Evolutionary conservation across 2,797 vertebrate species (phyloP), one percentile per base, ranked within the genome.

Genomic region (Pipistrellus nathusii): DNA sequence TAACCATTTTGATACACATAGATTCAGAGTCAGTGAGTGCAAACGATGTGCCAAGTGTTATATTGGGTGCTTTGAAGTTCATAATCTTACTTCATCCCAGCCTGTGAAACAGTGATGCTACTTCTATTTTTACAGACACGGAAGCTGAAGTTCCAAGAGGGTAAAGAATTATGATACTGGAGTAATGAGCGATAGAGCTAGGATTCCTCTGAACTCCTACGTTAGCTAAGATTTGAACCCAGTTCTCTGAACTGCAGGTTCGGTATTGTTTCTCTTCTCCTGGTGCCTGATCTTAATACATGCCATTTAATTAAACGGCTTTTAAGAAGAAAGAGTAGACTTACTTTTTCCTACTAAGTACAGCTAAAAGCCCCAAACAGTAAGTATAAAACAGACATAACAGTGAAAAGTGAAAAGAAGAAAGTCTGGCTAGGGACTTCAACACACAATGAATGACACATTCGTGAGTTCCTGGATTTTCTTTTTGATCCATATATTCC

Each of bases 381-480:
- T 82, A 48, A 85, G n/a, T 93, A 14, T 95, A 80, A 87, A 87
- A 76, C 15, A 90, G 86, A 71, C 8, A 48, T 48, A 20, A 72
- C 41, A 81, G 27, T 78, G 17, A 59, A 87, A 82, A 12, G 38
- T 85, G 21, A 62, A 10, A 35, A 88, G 32, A 57, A 81, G 46
- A 51, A 95, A 91, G 41, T 62, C 62, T 91, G 14, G 23, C 35
- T 83, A 85, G 57, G 38, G 69, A 64, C 1, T 48, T 88, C 57
- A 85, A 18, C 15, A 69, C 27, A 57, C 18, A 64, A 13, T 86
- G 62, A 93, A 62, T 41, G 71, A 53, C 3, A 30, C 2, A 1
- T 68, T 73, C n/a, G 8, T 80, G 48, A 91, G 35, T 85, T 95
- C 18, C 18, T 85, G 25, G 30, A 46, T 83, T 94, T 92, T 94